Percentiles rank a stretch among this genome's conserved stretches.
Conservation (phyloP, 1,140 invertebrate genomes). For the Listronotus oregonensis region DNA sequence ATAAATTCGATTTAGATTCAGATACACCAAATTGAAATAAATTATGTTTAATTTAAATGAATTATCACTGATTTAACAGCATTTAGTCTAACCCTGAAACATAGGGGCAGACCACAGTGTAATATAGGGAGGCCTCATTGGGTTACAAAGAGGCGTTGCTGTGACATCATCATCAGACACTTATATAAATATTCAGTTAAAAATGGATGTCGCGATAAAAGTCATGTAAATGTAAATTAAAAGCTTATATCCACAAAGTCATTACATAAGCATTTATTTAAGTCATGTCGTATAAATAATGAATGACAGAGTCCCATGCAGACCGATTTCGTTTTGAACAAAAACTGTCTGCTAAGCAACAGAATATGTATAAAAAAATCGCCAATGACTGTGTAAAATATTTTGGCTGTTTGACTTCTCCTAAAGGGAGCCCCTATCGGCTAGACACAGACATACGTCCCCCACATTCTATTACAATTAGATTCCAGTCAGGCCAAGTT, state of each 20-base stretch:
- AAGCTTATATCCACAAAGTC: conserved; percentile 1
- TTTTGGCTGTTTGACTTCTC: conserved; percentile 47
- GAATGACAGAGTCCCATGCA: conserved; percentile 11
- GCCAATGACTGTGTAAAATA: conserved; percentile 47
- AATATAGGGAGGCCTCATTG: too few species aligned
- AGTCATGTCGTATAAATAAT: not conserved
- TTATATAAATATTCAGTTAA: not conserved
- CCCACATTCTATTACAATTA: conserved; percentile 48
- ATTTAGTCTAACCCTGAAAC: not conserved
- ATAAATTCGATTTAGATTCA: conserved; percentile 9
- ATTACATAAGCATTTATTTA: conserved; percentile 7
- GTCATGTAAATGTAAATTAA: conserved; percentile 6
- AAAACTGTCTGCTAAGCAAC: conserved; percentile 11
- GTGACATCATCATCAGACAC: not conserved
- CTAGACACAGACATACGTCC: conserved; percentile 43
- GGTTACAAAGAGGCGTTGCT: not conserved
- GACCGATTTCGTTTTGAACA: not conserved
- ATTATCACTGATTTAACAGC: not conserved
- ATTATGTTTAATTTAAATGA: conserved; percentile 5
- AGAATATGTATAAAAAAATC: conserved; percentile 40
- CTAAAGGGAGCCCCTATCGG: conserved; percentile 45
- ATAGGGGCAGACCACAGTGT: conserved; percentile 1
- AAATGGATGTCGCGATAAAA: conserved; percentile 3
- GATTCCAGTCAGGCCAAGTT: conserved; percentile 42
- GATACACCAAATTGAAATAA: conserved; percentile 10